Evolutionary conservation across 2,113 vertebrate genomes (phyloP).

Genomic region (Tympanuchus pallidicinctus): DNA sequence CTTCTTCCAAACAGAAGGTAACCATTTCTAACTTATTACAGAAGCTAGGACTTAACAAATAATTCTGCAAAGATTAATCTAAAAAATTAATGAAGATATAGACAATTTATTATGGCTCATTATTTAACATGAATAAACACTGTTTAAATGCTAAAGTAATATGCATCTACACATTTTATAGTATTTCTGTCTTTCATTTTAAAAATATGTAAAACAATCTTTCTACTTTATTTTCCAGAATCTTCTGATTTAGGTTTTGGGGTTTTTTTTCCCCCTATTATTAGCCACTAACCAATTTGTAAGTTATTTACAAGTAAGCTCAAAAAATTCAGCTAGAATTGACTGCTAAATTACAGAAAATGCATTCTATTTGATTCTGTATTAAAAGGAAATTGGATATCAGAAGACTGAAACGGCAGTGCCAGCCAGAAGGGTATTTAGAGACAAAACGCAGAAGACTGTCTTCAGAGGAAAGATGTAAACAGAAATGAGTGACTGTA

Average conservation of each 20-base stretch:
- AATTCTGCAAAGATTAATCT: neutral
- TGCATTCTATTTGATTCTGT: constrained; percentile 28
- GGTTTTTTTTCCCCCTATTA: neutral
- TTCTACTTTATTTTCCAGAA: neutral
- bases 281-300: neutral
- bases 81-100: neutral
- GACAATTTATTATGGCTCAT: neutral
- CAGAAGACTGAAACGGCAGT: constrained; percentile 17
- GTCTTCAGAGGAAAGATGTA: constrained; percentile 46
- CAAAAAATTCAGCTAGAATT: neutral
- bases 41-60: neutral
- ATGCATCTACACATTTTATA: neutral
- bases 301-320: neutral
- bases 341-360: constrained; percentile 22
- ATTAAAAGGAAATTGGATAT: constrained; percentile 59
- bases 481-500: constrained; percentile 65
- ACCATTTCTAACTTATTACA: neutral
- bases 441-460: neutral
- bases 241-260: neutral
- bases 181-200: neutral
- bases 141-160: neutral
- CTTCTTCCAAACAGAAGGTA: neutral
- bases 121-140: constrained; percentile 5
- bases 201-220: neutral
- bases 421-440: constrained; percentile 15